These are phyloP conservation scores for Neodontobutis hainanensis DNA, from an alignment of 2,113 vertebrate species.

Conservation along the genomic window DNA sequence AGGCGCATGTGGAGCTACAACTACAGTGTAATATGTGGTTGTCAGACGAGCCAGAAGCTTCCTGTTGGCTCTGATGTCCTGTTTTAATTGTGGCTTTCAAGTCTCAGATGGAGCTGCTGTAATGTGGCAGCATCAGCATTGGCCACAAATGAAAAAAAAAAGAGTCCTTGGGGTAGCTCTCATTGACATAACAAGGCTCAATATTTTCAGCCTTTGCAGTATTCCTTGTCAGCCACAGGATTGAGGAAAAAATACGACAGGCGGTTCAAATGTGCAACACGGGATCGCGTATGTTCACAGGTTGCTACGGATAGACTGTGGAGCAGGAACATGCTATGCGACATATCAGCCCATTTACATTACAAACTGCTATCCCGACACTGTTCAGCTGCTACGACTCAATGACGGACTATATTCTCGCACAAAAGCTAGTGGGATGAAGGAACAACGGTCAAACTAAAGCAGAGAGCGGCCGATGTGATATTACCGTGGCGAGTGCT, in stretches of 20 bases:
- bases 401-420: conserved; percentile 5
- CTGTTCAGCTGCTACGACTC: conserved; percentile 14
- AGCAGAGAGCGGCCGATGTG: conserved; percentile 15
- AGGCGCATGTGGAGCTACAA: conserved; percentile 7
- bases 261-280: not conserved
- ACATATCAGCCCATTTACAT: conserved; percentile 64
- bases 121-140: conserved; percentile 21
- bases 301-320: conserved; percentile 27
- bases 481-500: conserved; percentile 76
- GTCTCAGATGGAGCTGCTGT: conserved; percentile 14
- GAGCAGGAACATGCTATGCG: conserved; percentile 67
- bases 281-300: conserved; percentile 30
- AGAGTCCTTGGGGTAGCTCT: conserved; percentile 18
- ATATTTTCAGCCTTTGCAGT: conserved; percentile 22
- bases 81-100: conserved; percentile 43
- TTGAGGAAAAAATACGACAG: conserved; percentile 5
- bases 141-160: conserved; percentile 46
- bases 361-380: conserved; percentile 28
- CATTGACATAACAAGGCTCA: conserved; percentile 37
- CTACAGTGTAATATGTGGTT: not conserved
- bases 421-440: not conserved
- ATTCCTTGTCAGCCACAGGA: conserved; percentile 20
- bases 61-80: conserved; percentile 23
- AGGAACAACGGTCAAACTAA: conserved; percentile 19
- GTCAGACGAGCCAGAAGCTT: not conserved